Conservation (phyloP, 2,797 vertebrate species). For the Loris lydekkerianus region DNA sequence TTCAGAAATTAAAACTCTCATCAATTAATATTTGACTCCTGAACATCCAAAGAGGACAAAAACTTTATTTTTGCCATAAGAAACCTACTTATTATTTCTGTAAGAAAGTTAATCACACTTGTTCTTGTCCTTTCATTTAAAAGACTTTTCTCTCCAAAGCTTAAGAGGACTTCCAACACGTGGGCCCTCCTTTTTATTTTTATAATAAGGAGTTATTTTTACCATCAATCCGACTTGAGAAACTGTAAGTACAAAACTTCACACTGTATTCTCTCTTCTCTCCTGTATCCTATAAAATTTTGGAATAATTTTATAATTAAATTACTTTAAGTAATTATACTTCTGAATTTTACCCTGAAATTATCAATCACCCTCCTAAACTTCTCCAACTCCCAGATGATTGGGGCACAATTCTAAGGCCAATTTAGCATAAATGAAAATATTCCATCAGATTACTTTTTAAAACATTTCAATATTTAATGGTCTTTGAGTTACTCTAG, state of each 20-base stretch:
- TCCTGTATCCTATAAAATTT: slow-evolving; percentile 17
- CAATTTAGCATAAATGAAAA: slow-evolving; percentile 29
- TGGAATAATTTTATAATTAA: slow-evolving; percentile 67
- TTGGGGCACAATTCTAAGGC: slow-evolving; percentile 4
- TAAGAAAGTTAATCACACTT: slow-evolving; percentile 40
- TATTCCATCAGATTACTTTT: slow-evolving; percentile 9
- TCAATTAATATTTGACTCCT: slow-evolving; percentile 45
- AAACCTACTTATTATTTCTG: slow-evolving; percentile 19
- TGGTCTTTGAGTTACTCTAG: slow-evolving; percentile 18
- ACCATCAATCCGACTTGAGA: slow-evolving; percentile 20
- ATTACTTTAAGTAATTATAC: slow-evolving; percentile 63
- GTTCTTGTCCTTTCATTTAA: slow-evolving; percentile 43
- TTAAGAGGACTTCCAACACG: slow-evolving; percentile 4
- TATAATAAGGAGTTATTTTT: slow-evolving; percentile 6
- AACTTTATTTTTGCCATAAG: slow-evolving; percentile 40
- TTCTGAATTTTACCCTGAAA: slow-evolving; percentile 37
- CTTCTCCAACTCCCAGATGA: background rate
- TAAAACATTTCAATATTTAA: slow-evolving; percentile 24
- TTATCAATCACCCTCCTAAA: slow-evolving; percentile 5
- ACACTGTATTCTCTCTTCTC: background rate
- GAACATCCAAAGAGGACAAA: slow-evolving; percentile 26
- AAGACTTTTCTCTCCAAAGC: slow-evolving; percentile 12
- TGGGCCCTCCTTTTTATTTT: slow-evolving; percentile 25
- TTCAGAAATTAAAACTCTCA: slow-evolving; percentile 55
- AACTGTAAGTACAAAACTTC: slow-evolving; percentile 54